Percentiles rank a stretch among this genome's conserved stretches.
phyloP scores from a whole-genome alignment of 2,113 vertebrate species.

The Chiloscyllium plagiosum region DNA sequence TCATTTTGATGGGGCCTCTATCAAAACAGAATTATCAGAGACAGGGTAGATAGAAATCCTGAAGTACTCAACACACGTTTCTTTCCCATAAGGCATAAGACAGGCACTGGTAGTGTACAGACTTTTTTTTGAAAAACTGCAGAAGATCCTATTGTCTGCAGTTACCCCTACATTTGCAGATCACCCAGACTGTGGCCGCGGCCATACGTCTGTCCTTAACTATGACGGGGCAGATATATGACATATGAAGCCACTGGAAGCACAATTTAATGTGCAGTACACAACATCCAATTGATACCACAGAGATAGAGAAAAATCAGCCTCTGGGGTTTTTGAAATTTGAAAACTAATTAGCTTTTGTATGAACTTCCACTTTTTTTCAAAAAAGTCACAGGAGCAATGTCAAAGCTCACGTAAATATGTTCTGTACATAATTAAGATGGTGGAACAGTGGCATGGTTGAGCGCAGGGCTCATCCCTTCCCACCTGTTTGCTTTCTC shows the following conservation, averaged over 20 bases:
- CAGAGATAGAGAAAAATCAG: background rate
- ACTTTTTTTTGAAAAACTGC: too few species aligned
- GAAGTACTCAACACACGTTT: background rate
- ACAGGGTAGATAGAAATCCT: background rate
- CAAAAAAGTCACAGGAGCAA: background rate
- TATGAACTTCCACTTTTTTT: background rate
- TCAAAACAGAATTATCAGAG: background rate
- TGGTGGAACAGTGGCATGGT: too few species aligned
- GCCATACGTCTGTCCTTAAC: background rate
- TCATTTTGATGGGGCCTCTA: background rate
- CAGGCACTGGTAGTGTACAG: background rate
- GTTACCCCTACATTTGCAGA: background rate
- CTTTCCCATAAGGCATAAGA: background rate
- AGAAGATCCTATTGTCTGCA: background rate
- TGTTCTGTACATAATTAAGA: too few species aligned
- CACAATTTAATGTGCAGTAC: background rate
- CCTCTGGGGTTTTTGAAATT: background rate
- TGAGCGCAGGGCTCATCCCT: too few species aligned
- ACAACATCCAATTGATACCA: background rate
- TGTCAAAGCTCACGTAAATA: background rate
- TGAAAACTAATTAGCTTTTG: background rate
- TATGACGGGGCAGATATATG: background rate
- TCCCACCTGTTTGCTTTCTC: too few species aligned
- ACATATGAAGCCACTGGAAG: background rate
- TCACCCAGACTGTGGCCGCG: background rate